Conservation (phyloP, 2,888 invertebrate species). For the Kuschelorhynchus macadamiae region DNA sequence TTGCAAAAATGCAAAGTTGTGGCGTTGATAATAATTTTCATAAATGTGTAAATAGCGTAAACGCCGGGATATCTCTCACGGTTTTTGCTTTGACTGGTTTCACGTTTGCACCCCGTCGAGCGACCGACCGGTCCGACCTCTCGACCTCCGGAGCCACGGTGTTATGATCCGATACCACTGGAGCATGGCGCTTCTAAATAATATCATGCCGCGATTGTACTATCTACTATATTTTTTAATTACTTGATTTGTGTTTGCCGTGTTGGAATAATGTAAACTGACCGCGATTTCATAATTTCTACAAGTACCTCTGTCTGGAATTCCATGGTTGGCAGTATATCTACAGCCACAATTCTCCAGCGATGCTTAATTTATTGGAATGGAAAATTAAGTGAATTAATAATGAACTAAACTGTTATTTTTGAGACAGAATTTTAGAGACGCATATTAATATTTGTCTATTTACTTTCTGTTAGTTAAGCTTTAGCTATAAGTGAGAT, state of each 20-base stretch:
- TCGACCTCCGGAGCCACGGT: slow-evolving; percentile 25
- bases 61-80: slow-evolving; percentile 49
- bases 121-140: slow-evolving; percentile 35
- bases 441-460: too few relatives aligned
- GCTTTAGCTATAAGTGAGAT: too few relatives aligned
- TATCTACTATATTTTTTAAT: slow-evolving; percentile 7
- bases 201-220: slow-evolving; percentile 23
- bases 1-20: slow-evolving; percentile 18
- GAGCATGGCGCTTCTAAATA: slow-evolving; percentile 30
- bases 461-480: too few relatives aligned
- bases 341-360: neutral
- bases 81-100: slow-evolving; percentile 31
- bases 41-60: slow-evolving; percentile 48
- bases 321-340: neutral
- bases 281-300: neutral
- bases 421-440: too few relatives aligned
- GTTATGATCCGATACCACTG: slow-evolving; percentile 27
- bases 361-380: too few relatives aligned
- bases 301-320: too few relatives aligned
- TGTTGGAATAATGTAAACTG: too few relatives aligned
- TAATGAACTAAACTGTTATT: too few relatives aligned
- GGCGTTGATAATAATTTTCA: slow-evolving; percentile 47
- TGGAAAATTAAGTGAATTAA: too few relatives aligned
- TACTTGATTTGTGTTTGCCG: slow-evolving; percentile 18
- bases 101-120: slow-evolving; percentile 48